These are phyloP conservation scores for Colletes latitarsis DNA, from an alignment of 1,140 invertebrate genomes.

Conservation along the genomic window DNA sequence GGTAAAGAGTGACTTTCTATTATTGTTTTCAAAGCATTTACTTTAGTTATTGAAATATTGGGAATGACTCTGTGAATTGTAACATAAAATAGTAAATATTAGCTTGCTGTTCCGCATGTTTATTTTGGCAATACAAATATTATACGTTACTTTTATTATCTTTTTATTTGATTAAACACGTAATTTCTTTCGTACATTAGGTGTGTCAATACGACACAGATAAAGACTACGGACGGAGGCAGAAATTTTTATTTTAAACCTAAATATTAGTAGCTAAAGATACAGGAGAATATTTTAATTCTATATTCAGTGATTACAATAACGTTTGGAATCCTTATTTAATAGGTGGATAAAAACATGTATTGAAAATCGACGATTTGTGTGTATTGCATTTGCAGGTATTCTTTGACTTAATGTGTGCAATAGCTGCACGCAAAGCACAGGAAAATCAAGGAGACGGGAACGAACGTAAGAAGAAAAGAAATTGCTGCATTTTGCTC, in stretches of 20 bases:
- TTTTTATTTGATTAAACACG: background rate
- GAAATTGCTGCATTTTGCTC: conserved; percentile 93
- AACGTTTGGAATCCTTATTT: background rate
- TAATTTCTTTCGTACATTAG: background rate
- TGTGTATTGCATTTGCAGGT: conserved; percentile 85
- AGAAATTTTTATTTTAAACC: background rate
- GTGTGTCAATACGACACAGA: background rate
- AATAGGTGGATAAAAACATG: background rate
- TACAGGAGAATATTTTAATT: background rate
- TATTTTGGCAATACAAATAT: background rate
- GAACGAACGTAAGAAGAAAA: conserved; percentile 92
- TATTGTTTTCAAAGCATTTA: background rate
- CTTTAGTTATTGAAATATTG: background rate
- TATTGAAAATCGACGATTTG: conserved; percentile 35
- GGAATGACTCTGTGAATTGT: background rate
- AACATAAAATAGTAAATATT: background rate
- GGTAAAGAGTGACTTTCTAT: background rate
- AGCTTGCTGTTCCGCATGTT: conserved; percentile 26
- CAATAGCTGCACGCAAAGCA: conserved; percentile 96
- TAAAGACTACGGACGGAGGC: background rate
- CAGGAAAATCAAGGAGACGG: conserved; percentile 94
- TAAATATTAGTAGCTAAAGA: background rate
- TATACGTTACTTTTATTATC: background rate
- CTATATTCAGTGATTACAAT: background rate
- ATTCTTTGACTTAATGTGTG: conserved; percentile 98